Evolutionary conservation across 2,113 vertebrate species (phyloP).

Genomic region (Eulemur rufifrons): DNA sequence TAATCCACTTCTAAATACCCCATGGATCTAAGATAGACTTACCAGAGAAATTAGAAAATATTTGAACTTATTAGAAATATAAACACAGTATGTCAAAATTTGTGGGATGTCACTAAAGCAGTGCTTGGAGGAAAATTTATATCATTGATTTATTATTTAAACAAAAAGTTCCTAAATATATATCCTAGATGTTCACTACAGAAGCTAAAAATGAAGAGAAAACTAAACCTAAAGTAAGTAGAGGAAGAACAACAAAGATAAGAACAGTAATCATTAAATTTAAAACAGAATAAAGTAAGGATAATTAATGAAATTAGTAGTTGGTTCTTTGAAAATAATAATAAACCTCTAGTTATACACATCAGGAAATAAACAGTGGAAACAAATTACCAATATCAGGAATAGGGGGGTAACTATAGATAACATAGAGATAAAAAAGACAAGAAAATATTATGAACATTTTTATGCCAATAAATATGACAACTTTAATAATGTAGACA

Average conservation of each 20-base stretch:
- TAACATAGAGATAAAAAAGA: neutral
- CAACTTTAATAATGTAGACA: neutral
- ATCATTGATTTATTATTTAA: neutral
- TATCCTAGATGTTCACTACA: neutral
- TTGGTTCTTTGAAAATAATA: neutral
- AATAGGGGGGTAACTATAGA: neutral
- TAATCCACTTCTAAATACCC: neutral
- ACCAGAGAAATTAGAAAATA: neutral
- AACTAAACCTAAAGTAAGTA: neutral
- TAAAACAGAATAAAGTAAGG: neutral
- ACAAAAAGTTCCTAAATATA: neutral
- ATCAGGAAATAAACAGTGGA: neutral
- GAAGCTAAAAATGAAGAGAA: neutral
- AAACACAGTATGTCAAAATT: neutral
- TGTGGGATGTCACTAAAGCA: neutral
- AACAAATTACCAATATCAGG: neutral
- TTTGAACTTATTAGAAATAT: neutral
- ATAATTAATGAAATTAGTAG: neutral
- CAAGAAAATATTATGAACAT: neutral
- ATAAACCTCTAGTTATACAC: neutral
- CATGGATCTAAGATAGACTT: neutral
- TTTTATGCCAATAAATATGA: neutral
- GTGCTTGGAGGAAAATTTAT: neutral
- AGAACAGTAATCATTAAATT: neutral
- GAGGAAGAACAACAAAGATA: neutral